Evolutionary conservation across 2,888 invertebrate species (phyloP), one percentile per base, ranked within the genome.

Genomic region (Acanthopleura granulata): DNA sequence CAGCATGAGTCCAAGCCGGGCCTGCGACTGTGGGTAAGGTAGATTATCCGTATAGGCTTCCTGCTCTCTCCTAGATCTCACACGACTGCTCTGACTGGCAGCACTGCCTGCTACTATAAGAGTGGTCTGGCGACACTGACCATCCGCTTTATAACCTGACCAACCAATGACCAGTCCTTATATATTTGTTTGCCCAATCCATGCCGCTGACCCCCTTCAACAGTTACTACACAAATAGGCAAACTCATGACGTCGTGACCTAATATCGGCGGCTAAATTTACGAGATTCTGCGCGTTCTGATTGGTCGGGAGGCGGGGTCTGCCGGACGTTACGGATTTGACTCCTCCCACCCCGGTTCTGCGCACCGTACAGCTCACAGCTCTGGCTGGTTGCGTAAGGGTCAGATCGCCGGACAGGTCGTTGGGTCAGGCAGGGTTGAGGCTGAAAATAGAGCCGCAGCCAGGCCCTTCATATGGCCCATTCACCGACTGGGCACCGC

Each of bases 161-260:
- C 77, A 77, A 76, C 81, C 82, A 80, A 81, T 85, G 82, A 83
- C 84, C 83, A 82, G 75, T 79, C 83, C 83, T 85, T 85, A 84
- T 85, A 85, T 79, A 80, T 79, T 80, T 81, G 80, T 81, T 81
- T 79, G 82, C 66, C 66, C 80, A 81, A 78, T 80, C 79, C 76
- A 74, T 85, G 85, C 74, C 72, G 40, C 69, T 83, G 85, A 84
- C 84, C 85, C 75, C 73, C 82, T 85, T 85, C 83, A 84, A 85
- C 84, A 85, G 83, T 81, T 76, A 79, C 80, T 83, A 82, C 84
- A 83, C 82, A 85, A 85, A 85, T 27, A 40, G 49, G 71, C 71
- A 71, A 71, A 40, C 25, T 16, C 22, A 71, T 71, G 71, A 71
- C 71, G 71, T 71, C 71, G 49, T 71, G 66, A 66, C 66, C 66